phyloP scores from a whole-genome alignment of 2,113 vertebrate genomes.

The Oncorhynchus gorbuscha region DNA sequence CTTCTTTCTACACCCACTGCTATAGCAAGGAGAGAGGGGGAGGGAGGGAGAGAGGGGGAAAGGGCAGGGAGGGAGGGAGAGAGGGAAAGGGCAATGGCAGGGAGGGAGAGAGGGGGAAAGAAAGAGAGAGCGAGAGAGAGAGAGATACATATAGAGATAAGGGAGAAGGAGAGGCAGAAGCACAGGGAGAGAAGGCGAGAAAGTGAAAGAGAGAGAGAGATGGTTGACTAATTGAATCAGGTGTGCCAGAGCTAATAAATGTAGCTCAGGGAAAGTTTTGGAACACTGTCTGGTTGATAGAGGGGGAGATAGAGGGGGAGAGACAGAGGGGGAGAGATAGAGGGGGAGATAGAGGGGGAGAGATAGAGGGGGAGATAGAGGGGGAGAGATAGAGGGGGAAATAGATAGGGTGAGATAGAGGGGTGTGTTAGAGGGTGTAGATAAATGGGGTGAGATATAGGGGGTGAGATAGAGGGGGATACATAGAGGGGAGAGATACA shows the following conservation, averaged over 20 bases:
- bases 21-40: constrained; percentile 34
- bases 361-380: no score
- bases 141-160: no score
- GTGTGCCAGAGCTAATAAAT: no score
- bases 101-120: background rate
- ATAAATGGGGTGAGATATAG: no score
- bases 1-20: constrained; percentile 72
- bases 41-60: constrained; percentile 32
- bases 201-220: no score
- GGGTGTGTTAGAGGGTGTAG: background rate
- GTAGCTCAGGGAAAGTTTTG: background rate
- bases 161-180: no score
- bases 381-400: background rate
- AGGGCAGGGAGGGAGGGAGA: no score
- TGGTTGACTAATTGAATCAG: no score
- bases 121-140: background rate
- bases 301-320: no score
- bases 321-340: background rate
- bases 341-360: constrained; percentile 28
- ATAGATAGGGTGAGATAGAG: background rate
- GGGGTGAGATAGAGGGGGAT: constrained; percentile 33
- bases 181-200: no score
- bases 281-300: constrained; percentile 3
- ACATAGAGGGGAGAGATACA: no score
- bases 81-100: constrained; percentile 25